Evolutionary conservation across 2,113 vertebrate species (phyloP), one percentile per base, ranked within the genome.

Genomic region (Pomatorhinus ruficollis): DNA sequence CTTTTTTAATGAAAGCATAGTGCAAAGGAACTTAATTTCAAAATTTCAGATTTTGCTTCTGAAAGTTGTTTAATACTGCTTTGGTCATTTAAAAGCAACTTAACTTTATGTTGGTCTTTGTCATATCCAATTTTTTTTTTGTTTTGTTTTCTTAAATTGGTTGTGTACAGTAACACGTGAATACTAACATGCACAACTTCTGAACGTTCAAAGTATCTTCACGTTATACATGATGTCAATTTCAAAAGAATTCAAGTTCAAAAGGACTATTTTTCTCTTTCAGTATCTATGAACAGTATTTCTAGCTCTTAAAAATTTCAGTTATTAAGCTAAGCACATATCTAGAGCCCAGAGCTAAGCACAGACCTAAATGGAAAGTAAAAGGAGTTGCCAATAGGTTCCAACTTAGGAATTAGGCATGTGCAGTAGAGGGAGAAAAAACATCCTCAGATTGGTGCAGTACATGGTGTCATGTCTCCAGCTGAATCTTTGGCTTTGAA

Each of bases 391-490:
- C 30, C 50, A 39, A 0, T 11, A 54, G 27, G 33, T 27, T 86
- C 53, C 21, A 54, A 10, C 2, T 63, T 50, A 42, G 30, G 68
- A 91, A 12, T 16, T 17, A 52, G 44, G 12, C 35, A 47, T 12
- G 15, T 69, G 61, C 42, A 47, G 27, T 22, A 49, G 37, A 44
- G 39, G 81, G 57, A 69, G 28, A 15, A 28, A 53, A 74, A 68
- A 21, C 10, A 9, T 0, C 1, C 61, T 79, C 31, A 33, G 5
- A 30, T 27, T 68, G 12, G 5, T 4, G 25, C 18, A 23, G 42
- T 50, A 11, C 15, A 3, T 0, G 0, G 9, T 60, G 25, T 61
- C 15, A 9, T 75, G 49, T 40, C 24, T 35, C 30, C 0, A 0
- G 12, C 20, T 80, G 19, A 33, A 39, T 54, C 20, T 53, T 70